A percentile compares a stretch with the other conserved stretches of the same genome.
Conservation (phyloP, 1,140 invertebrate genomes). For the Drosophila repleta region DNA sequence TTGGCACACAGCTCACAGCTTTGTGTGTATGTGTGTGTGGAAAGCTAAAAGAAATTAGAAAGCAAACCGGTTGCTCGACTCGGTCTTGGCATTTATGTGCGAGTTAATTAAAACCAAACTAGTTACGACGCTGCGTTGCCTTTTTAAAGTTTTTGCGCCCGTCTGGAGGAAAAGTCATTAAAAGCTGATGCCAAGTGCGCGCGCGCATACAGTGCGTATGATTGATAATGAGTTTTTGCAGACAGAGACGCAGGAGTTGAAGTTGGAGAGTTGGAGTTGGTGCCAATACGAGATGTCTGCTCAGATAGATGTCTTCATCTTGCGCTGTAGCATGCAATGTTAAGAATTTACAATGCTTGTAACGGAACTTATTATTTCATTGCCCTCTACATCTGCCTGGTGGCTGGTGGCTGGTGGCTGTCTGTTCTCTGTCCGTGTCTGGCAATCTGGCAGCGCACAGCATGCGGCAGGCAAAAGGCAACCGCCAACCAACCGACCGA, state of each 20-base stretch:
- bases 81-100: slow-evolving; percentile 69
- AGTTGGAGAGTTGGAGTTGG: neutral
- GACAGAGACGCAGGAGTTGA: neutral
- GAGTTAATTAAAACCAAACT: slow-evolving; percentile 82
- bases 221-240: slow-evolving; percentile 66
- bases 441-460: slow-evolving; percentile 25
- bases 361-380: slow-evolving; percentile 74
- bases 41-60: slow-evolving; percentile 76
- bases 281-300: slow-evolving; percentile 13
- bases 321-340: slow-evolving; percentile 42
- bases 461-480: slow-evolving; percentile 7
- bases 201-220: slow-evolving; percentile 65
- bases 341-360: slow-evolving; percentile 63
- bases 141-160: slow-evolving; percentile 24
- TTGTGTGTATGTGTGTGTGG: slow-evolving; percentile 37
- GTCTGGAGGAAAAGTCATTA: slow-evolving; percentile 64
- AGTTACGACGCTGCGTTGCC: slow-evolving; percentile 57
- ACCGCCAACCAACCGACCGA: neutral
- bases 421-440: slow-evolving; percentile 21
- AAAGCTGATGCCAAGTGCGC: slow-evolving; percentile 52
- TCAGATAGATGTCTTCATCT: slow-evolving; percentile 51
- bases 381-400: slow-evolving; percentile 14
- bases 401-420: slow-evolving; percentile 14
- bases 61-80: slow-evolving; percentile 69
- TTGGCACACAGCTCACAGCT: slow-evolving; percentile 50